Evolutionary conservation across 2,888 invertebrate species (phyloP).

Genomic region (Hemaris fuciformis): DNA sequence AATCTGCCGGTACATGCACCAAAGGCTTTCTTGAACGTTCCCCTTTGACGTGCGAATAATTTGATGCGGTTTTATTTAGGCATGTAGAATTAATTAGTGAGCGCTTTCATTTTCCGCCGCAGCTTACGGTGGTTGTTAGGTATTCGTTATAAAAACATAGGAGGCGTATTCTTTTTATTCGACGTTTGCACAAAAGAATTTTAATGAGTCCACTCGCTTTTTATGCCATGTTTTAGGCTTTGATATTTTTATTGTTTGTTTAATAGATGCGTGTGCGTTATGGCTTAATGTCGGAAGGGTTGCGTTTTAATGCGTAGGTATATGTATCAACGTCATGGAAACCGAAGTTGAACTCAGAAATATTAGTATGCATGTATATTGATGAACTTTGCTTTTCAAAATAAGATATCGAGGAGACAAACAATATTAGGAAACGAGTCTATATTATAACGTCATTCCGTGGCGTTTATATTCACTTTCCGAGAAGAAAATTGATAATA

Average conservation of each 20-base stretch:
- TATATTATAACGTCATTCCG: too few relatives aligned
- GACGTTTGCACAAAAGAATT: slow-evolving; percentile 51
- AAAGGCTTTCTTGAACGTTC: slow-evolving; percentile 48
- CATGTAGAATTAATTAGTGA: slow-evolving; percentile 67
- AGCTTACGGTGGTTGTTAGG: slow-evolving; percentile 45
- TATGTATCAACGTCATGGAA: slow-evolving; percentile 5
- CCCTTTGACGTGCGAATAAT: slow-evolving; percentile 32
- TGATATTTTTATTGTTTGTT: slow-evolving; percentile 7
- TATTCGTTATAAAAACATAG: slow-evolving; percentile 53
- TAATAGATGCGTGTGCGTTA: slow-evolving; percentile 4
- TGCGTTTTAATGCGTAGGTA: background rate
- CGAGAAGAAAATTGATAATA: too few relatives aligned
- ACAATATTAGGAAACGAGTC: too few relatives aligned
- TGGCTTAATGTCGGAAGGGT: slow-evolving; percentile 6
- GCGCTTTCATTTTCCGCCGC: slow-evolving; percentile 51
- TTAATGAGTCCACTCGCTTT: slow-evolving; percentile 45
- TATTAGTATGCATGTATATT: background rate
- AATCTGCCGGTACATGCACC: slow-evolving; percentile 6
- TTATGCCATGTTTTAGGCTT: slow-evolving; percentile 8
- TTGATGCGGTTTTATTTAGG: slow-evolving; percentile 41
- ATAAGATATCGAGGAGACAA: too few relatives aligned
- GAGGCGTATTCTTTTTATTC: slow-evolving; percentile 30
- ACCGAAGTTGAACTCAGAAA: background rate
- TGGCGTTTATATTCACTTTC: too few relatives aligned
- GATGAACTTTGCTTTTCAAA: too few relatives aligned